Base-by-base conservation (phyloP, 1,140 invertebrate species). In the Musca vetustissima region DNA sequence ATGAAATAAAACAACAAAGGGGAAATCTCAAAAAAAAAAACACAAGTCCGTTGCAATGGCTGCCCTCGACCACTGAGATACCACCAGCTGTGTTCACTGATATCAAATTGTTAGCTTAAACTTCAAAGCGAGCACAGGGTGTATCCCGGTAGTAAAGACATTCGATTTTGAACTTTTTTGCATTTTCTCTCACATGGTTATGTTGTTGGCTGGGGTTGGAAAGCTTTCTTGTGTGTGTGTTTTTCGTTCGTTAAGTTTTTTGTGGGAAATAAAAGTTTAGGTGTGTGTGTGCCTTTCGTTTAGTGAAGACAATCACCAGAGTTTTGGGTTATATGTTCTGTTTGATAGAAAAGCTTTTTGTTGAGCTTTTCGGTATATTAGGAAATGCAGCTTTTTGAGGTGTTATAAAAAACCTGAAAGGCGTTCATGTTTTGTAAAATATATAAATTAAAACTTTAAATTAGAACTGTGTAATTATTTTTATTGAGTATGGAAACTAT, bases 61-160 rank as follows among this genome's bases (percentile, higher is more conserved):
- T 25, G 49, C 21, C 21, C 69, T 14, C 73, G 73, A 86, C 85
- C 84, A 93, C 92, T 94, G 93, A 95, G 94, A 95, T 95, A 96
- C 94, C 94, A 96, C 94, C 93, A 95, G 93, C 93, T 96, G 94
- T 96, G 94, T 96, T 96, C 94, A 96, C 93, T 91, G 87, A 85
- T 86, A 85, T 86, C 81, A 61, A 57, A 57, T 32, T 49, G 55
- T 84, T 86, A 85, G 86, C 84, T 87, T 86, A 84, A 61, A 61
- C 57, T 61, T 61, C 85, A 83, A 90, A 93, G 93, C 88, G 91
- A 95, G 93, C 93, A 90, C 93, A 94, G 93, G 90, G 92, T 94
- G 93, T 93, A 89, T 92, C 93, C 93, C 93, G 89, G 89, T 84
- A 83, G 85, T 85, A 84, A 70, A 74, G 72, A 77, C 78, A 79